phyloP scores from a whole-genome alignment of 2,888 invertebrate genomes.

The Drosophila longiperda region DNA sequence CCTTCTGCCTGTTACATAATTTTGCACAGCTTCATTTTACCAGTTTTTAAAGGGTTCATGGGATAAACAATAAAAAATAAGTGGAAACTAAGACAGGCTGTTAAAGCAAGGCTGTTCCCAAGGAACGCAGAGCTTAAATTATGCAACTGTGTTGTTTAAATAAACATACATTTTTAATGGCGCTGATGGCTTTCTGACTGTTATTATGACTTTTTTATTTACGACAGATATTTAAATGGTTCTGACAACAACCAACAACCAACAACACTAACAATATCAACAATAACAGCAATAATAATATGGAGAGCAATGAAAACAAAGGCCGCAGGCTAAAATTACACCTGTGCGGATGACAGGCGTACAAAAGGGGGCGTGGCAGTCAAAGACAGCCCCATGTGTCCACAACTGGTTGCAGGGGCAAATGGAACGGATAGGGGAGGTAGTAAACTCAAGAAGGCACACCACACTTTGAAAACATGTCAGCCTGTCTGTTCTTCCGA shows the following conservation, averaged over 20 bases:
- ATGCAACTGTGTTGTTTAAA: conserved; percentile 44
- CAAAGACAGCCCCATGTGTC: conserved; percentile 18
- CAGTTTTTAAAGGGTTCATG: background rate
- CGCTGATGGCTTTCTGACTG: conserved; percentile 34
- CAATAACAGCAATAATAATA: conserved; percentile 31
- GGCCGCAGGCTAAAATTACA: conserved; percentile 70
- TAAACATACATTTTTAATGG: conserved; percentile 44
- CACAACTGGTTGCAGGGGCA: conserved; percentile 16
- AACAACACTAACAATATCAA: conserved; percentile 14
- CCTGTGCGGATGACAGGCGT: conserved; percentile 46
- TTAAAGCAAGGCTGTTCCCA: conserved; percentile 43
- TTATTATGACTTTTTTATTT: conserved; percentile 70
- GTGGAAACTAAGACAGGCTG: conserved; percentile 19
- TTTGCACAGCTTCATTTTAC: background rate
- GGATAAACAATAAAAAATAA: conserved; percentile 7
- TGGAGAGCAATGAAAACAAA: conserved; percentile 58
- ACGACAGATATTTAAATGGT: conserved; percentile 67
- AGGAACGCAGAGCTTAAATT: conserved; percentile 34
- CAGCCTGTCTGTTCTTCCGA: conserved; percentile 13
- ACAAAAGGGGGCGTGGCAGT: conserved; percentile 16
- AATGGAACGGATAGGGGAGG: background rate
- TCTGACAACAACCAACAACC: conserved; percentile 59
- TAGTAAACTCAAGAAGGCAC: background rate
- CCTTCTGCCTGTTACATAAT: background rate
- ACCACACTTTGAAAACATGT: conserved; percentile 5